Conservation (phyloP, 2,113 vertebrate species). For the Saccopteryx leptura region DNA sequence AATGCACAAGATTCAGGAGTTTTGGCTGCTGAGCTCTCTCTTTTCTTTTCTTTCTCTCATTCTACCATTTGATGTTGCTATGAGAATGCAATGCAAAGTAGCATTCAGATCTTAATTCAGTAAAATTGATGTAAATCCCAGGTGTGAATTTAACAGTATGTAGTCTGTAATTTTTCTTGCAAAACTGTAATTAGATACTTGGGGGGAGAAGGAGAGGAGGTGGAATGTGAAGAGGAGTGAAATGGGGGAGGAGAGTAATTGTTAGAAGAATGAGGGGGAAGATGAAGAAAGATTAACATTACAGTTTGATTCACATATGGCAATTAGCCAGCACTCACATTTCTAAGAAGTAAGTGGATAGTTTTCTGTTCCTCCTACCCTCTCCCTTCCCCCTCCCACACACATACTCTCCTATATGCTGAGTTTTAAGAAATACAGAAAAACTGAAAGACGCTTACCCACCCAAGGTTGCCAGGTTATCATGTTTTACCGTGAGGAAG, state of each 20-base stretch:
- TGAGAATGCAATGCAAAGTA: constrained; percentile 76
- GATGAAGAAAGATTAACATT: constrained; percentile 64
- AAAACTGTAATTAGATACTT: constrained; percentile 78
- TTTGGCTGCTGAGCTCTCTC: constrained; percentile 37
- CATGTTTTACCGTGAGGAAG: not conserved
- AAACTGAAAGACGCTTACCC: not conserved
- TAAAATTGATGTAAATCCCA: constrained; percentile 80
- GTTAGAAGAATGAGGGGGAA: constrained; percentile 11
- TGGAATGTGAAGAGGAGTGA: constrained; percentile 12
- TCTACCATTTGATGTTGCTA: constrained; percentile 81
- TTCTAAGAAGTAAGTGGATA: constrained; percentile 5
- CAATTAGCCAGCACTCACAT: constrained; percentile 79
- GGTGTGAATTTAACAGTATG: constrained; percentile 78
- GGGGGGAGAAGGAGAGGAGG: not conserved
- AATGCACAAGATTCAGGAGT: not conserved
- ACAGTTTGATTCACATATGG: constrained; percentile 67
- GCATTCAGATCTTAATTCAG: constrained; percentile 68
- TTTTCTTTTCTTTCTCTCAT: constrained; percentile 20
- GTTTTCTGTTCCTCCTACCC: not conserved
- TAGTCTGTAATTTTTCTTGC: constrained; percentile 81
- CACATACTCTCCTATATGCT: not conserved
- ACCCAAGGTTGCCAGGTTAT: not conserved
- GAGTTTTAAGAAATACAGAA: constrained; percentile 7
- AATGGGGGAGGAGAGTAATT: not conserved
- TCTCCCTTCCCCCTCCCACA: not conserved